Conservation (phyloP, 2,113 vertebrate genomes). For the Charina bottae region DNA sequence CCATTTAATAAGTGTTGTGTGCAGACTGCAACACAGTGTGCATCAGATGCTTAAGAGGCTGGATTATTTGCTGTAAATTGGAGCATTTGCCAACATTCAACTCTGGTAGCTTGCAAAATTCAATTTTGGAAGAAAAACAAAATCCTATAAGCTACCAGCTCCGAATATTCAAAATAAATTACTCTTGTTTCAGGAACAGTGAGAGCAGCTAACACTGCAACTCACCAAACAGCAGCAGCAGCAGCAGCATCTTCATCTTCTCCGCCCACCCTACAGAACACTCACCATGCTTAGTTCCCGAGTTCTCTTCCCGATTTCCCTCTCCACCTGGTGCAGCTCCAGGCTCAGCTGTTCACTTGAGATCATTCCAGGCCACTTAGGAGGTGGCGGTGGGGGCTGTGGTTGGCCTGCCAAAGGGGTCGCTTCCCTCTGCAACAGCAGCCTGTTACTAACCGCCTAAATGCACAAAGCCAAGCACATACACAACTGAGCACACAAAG, state of each 20-base stretch:
- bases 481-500: constrained; percentile 68
- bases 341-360: constrained; percentile 96
- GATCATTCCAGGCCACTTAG: constrained; percentile 88
- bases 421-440: constrained; percentile 91
- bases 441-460: constrained; percentile 89
- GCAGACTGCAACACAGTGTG: not conserved
- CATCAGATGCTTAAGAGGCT: constrained; percentile 19
- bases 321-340: constrained; percentile 96
- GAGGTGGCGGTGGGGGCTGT: constrained; percentile 76
- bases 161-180: constrained; percentile 3
- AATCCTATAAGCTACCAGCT: not conserved
- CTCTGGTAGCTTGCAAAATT: not conserved
- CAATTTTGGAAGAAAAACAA: not conserved
- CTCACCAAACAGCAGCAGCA: not conserved
- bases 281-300: constrained; percentile 93
- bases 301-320: constrained; percentile 95
- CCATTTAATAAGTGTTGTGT: not conserved
- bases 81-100: not conserved
- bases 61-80: constrained; percentile 15
- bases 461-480: constrained; percentile 74
- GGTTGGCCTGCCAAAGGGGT: constrained; percentile 81
- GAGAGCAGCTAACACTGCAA: constrained; percentile 15
- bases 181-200: constrained; percentile 26
- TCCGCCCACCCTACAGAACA: constrained; percentile 29
- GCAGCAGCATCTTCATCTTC: constrained; percentile 4